Conservation (phyloP, 2,113 vertebrate genomes). For the Odocoileus hemionus region DNA sequence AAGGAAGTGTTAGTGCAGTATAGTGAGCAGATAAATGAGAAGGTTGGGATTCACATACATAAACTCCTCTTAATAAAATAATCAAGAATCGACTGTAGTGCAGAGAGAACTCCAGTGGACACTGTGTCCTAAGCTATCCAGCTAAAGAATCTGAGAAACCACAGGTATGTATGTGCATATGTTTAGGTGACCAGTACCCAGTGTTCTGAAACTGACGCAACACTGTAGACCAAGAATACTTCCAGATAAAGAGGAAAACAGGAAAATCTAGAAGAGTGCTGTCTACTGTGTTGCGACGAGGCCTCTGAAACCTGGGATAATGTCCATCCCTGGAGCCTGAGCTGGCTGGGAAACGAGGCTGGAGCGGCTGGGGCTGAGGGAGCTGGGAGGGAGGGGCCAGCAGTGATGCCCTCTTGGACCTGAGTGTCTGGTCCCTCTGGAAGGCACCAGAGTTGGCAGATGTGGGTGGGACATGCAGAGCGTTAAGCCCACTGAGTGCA, state of each 20-base stretch:
- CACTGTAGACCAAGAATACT: not conserved
- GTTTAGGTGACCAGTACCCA: not conserved
- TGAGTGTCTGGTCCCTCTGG: not conserved
- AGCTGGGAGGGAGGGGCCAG: not conserved
- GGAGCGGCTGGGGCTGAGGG: fast-evolving
- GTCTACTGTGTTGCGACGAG: not conserved
- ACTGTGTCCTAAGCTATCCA: not conserved
- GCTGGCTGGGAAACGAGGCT: not conserved
- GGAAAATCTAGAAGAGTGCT: fast-evolving
- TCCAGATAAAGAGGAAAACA: not conserved
- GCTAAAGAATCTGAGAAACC: not conserved
- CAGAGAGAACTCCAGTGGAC: not conserved
- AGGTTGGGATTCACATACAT: not conserved
- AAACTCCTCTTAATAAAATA: not conserved
- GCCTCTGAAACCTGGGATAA: not conserved
- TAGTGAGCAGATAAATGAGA: not conserved
- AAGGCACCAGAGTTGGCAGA: not conserved
- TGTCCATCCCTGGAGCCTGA: not conserved
- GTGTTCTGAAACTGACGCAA: not conserved
- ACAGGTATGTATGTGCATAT: not conserved
- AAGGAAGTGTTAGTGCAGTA: not conserved
- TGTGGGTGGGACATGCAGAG: too few relatives aligned
- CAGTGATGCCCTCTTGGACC: not conserved
- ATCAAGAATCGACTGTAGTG: not conserved
- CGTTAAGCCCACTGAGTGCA: fast-evolving